These are phyloP conservation scores for Thaumatotibia leucotreta DNA, from an alignment of 1,140 invertebrate genomes.

Conservation along the genomic window DNA sequence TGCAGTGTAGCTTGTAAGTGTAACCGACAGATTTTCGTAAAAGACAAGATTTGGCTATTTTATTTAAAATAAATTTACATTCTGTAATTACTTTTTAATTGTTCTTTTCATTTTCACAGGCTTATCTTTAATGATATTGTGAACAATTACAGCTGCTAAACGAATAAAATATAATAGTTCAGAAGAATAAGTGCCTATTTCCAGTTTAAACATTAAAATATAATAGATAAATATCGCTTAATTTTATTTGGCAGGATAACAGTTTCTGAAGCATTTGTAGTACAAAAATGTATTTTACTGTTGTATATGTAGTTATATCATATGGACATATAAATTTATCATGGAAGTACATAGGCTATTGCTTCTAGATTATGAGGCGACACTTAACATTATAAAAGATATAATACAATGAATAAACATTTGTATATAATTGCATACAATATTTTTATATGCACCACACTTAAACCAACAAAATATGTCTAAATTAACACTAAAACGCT, in stretches of 20 bases:
- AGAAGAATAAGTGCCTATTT: background rate
- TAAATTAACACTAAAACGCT: constrained; percentile 30
- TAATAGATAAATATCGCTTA: background rate
- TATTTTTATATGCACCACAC: constrained; percentile 18
- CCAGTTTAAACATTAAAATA: background rate
- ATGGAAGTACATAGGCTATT: constrained; percentile 9
- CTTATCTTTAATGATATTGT: background rate
- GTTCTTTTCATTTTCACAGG: background rate
- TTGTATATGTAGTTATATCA: constrained; percentile 2
- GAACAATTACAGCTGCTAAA: background rate
- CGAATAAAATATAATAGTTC: background rate
- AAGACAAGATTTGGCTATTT: too few relatives aligned
- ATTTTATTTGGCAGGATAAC: constrained; percentile 14
- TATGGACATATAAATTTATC: constrained; percentile 5
- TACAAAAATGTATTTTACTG: constrained; percentile 6
- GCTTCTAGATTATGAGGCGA: constrained; percentile 10
- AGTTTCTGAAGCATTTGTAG: constrained; percentile 7
- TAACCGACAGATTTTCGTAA: too few relatives aligned
- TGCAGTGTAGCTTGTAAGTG: too few relatives aligned
- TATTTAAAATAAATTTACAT: too few relatives aligned
- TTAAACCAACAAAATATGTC: constrained; percentile 45
- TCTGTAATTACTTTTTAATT: too few relatives aligned
- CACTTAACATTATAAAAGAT: constrained; percentile 8
- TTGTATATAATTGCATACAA: constrained; percentile 4
- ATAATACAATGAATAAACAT: constrained; percentile 12